These are phyloP conservation scores for Falco rusticolus DNA, from an alignment of 2,797 vertebrate genomes.

Conservation along the genomic window DNA sequence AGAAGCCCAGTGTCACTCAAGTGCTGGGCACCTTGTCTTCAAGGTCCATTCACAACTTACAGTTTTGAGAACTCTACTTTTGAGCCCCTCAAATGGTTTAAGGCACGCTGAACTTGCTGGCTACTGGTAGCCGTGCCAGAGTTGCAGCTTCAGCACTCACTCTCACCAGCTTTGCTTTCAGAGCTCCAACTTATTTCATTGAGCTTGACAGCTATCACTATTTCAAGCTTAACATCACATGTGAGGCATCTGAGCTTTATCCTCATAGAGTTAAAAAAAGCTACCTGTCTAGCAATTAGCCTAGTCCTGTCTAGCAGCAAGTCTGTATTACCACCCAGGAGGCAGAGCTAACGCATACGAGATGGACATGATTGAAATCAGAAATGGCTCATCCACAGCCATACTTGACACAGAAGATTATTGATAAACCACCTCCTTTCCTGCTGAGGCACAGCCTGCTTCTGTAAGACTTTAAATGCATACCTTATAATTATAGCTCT, in stretches of 20 bases:
- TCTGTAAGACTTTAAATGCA: background rate
- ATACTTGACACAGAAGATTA: background rate
- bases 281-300: constrained; percentile 33
- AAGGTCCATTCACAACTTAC: background rate
- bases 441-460: background rate
- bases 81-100: background rate
- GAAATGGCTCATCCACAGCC: background rate
- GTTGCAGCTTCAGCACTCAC: background rate
- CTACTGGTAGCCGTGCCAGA: background rate
- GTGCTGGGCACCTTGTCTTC: background rate
- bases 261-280: constrained; percentile 49
- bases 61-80: background rate
- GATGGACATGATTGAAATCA: background rate
- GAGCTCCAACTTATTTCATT: background rate
- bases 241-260: constrained; percentile 57
- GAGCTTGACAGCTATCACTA: constrained; percentile 8
- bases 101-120: background rate
- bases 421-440: background rate
- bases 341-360: background rate
- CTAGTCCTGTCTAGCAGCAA: background rate
- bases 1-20: background rate
- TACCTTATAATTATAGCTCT: background rate
- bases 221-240: constrained; percentile 48
- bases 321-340: background rate
- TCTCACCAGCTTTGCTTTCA: background rate